phyloP scores from a whole-genome alignment of 2,888 invertebrate genomes.

The Oxyteleia sp. region DNA sequence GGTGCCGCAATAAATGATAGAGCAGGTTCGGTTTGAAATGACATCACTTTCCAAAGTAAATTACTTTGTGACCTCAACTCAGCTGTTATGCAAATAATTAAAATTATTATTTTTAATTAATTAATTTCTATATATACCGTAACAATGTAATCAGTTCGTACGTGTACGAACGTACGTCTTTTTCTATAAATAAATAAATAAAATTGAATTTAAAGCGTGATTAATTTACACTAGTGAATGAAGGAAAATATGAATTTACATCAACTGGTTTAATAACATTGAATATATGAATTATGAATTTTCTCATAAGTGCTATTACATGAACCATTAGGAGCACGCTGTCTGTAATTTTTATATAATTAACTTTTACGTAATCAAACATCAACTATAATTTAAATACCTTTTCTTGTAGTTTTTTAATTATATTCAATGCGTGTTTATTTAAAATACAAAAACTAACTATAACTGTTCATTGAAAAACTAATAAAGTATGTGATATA shows the following conservation, averaged over 20 bases:
- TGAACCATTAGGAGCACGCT: slow-evolving; percentile 52
- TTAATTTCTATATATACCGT: neutral
- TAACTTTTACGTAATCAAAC: slow-evolving; percentile 47
- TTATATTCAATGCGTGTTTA: slow-evolving; percentile 25
- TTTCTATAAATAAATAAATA: slow-evolving; percentile 44
- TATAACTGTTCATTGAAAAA: slow-evolving; percentile 1
- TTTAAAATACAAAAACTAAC: neutral
- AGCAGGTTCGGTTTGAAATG: slow-evolving; percentile 1
- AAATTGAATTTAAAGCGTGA: slow-evolving; percentile 36
- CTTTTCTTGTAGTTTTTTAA: slow-evolving; percentile 37
- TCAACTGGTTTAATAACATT: slow-evolving; percentile 27
- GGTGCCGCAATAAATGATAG: slow-evolving; percentile 28
- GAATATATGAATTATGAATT: slow-evolving; percentile 62
- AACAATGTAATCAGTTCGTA: neutral
- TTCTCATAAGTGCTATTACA: slow-evolving; percentile 61
- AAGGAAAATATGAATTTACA: slow-evolving; percentile 28
- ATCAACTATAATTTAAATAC: slow-evolving; percentile 41
- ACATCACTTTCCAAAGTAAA: slow-evolving; percentile 2
- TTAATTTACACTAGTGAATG: slow-evolving; percentile 42
- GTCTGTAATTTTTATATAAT: slow-evolving; percentile 60
- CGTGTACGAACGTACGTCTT: slow-evolving; percentile 2
- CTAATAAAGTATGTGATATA: no score
- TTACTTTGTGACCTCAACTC: no score
- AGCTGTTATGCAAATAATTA: no score
- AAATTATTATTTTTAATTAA: no score